Evolutionary conservation across 2,797 vertebrate species (phyloP).

Genomic region (Sebastes minor): DNA sequence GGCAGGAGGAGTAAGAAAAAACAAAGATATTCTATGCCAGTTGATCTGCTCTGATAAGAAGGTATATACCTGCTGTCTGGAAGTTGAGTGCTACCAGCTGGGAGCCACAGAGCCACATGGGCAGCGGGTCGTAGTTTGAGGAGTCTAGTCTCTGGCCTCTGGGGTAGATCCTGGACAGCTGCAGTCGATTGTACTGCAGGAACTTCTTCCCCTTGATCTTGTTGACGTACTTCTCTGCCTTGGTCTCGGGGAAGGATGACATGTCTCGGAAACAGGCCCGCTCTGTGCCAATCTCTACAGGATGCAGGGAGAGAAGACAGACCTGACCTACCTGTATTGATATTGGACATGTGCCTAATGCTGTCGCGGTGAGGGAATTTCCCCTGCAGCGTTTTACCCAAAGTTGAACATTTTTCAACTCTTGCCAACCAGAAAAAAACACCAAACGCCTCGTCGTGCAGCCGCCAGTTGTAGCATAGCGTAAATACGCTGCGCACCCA

Average conservation of each 20-base stretch:
- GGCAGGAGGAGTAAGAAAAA: neutral
- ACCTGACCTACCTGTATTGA: neutral
- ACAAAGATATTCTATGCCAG: neutral
- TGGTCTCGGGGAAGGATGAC: conserved; percentile 99
- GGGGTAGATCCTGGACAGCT: conserved; percentile 98
- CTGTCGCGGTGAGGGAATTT: neutral
- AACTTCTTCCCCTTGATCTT: conserved; percentile 97
- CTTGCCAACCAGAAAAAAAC: too few species aligned
- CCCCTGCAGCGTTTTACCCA: too few species aligned
- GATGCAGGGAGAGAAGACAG: neutral
- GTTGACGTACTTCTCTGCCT: conserved; percentile 97
- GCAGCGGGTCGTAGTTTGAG: conserved; percentile 97
- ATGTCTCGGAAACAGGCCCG: conserved; percentile 97
- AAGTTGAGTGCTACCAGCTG: conserved; percentile 99
- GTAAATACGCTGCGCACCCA: too few species aligned
- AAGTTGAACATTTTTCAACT: too few species aligned
- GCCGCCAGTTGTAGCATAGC: too few species aligned
- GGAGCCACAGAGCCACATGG: conserved; percentile 99
- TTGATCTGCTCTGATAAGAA: neutral
- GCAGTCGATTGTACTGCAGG: conserved; percentile 97
- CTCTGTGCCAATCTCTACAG: conserved; percentile 94
- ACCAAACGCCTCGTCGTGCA: too few species aligned
- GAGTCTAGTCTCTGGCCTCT: conserved; percentile 97
- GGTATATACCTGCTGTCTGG: conserved; percentile 92
- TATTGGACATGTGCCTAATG: neutral